Evolutionary conservation across 2,888 invertebrate genomes (phyloP), one percentile per base, ranked within the genome.

Genomic region (Rhorus exstirpatorius): DNA sequence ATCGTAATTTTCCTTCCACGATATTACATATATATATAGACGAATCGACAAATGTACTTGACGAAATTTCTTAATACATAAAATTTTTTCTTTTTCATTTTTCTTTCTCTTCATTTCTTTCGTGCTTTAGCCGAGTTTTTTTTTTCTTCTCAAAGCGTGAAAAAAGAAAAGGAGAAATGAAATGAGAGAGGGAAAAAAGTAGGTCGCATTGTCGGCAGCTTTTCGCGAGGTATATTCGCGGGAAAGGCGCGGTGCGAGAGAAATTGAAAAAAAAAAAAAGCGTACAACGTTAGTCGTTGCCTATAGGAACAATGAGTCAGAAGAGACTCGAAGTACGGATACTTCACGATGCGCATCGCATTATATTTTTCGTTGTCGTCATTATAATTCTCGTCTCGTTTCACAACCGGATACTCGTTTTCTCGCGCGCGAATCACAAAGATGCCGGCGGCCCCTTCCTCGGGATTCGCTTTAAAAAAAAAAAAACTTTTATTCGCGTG

Each of bases 251-350:
- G 53, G 21, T 14, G 60, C 38, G 61, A 71, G 44, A 46, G 70
- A 63, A 12, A 61, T 21, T 68, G 60, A 78, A 67, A 78, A 49
- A n/a, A n/a, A n/a, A n/a, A n/a, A n/a, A n/a, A n/a, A n/a, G n/a
- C 35, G 53, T 44, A 53, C 19, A 70, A 77, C 12, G 70, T 63
- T 63, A 71, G 55, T 55, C 44, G 78, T 44, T 46, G 61, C 41
- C 53, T 31, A 2, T 6, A 38, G 31, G 49, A 63, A 71, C 65
- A 65, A 77, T 77, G 76, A 68, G 49, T 49, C 46, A 3, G 17
- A 46, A 58, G 58, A 76, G 67, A 60, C 76, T 68, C 68, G 49
- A 67, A 71, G 41, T 77, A 60, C 74, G n/a, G n/a, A 26, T 35
- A 61, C 26, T 74, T 31, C 17, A 65, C 65, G 55, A 65, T 58